Conservation (phyloP, 1,140 invertebrate species). For the Neodiprion pinetum region DNA sequence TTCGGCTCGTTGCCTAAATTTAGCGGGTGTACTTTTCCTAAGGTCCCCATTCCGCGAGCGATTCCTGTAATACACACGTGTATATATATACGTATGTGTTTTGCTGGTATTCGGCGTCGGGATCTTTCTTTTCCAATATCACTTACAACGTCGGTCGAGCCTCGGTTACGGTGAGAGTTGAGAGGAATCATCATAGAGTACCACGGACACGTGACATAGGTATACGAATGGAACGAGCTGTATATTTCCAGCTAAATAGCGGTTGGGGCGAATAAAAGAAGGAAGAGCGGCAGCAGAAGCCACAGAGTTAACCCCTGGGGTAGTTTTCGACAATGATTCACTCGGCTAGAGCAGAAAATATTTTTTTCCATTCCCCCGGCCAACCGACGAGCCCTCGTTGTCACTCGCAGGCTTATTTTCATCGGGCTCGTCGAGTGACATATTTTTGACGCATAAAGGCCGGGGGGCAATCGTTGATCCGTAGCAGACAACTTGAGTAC, state of each 20-base stretch:
- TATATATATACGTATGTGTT: no score
- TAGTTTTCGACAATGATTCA: constrained; percentile 6
- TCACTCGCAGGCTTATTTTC: constrained; percentile 1
- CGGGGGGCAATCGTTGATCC: not conserved
- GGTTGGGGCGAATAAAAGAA: not conserved
- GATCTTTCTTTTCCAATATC: no score
- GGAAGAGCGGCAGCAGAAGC: not conserved
- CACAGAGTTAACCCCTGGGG: not conserved
- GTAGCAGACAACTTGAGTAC: not conserved
- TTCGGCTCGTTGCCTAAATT: not conserved
- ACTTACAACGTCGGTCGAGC: no score
- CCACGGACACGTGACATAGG: no score
- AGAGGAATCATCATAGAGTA: no score
- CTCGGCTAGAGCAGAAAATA: constrained; percentile 4
- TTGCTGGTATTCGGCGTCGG: no score
- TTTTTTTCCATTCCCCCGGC: not conserved
- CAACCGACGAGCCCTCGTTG: not conserved
- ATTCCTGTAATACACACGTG: not conserved
- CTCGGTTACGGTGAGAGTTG: no score
- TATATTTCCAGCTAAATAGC: not conserved
- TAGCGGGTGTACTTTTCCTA: not conserved
- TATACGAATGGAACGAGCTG: not conserved
- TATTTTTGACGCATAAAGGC: not conserved
- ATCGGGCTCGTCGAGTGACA: not conserved
- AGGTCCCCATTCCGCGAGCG: not conserved